Conservation (phyloP, 2,113 vertebrate species). For the Monopterus albus region DNA sequence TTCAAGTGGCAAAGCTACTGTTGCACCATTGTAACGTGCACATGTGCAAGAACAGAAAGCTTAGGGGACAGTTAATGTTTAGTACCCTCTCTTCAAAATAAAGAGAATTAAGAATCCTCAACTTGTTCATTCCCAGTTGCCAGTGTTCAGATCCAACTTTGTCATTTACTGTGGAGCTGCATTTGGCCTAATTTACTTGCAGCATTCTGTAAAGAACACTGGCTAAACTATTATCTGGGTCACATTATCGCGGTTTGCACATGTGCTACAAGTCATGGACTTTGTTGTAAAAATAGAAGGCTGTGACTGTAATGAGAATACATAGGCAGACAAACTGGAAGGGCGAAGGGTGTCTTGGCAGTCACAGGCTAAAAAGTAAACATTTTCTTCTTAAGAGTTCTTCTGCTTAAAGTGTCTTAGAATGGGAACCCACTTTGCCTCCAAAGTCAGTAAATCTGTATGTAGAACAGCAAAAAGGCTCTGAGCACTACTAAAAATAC, state of each 20-base stretch:
- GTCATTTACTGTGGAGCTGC: constrained; percentile 17
- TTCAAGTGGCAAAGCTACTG: too few species aligned
- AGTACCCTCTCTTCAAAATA: not conserved
- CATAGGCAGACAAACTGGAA: constrained; percentile 29
- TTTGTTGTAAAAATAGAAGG: constrained; percentile 58
- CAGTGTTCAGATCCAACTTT: not conserved
- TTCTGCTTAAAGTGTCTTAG: constrained; percentile 31
- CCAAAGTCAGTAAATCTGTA: constrained; percentile 14
- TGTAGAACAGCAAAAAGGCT: constrained; percentile 41
- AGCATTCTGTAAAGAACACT: constrained; percentile 29
- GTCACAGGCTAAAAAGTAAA: constrained; percentile 26
- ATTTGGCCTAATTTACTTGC: constrained; percentile 53
- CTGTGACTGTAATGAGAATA: constrained; percentile 57
- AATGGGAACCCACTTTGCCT: constrained; percentile 36
- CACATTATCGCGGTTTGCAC: constrained; percentile 64
- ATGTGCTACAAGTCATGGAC: constrained; percentile 40
- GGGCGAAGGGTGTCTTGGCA: not conserved
- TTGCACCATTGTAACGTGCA: too few species aligned
- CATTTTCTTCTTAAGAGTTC: constrained; percentile 20
- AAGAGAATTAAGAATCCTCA: not conserved
- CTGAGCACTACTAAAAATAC: constrained; percentile 51
- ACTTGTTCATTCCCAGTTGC: constrained; percentile 10
- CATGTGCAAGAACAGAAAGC: too few species aligned
- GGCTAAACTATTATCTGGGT: constrained; percentile 58
- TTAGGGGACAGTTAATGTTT: not conserved